These are phyloP conservation scores for Chelonoidis abingdonii DNA, from an alignment of 2,113 vertebrate species.

Conservation along the genomic window DNA sequence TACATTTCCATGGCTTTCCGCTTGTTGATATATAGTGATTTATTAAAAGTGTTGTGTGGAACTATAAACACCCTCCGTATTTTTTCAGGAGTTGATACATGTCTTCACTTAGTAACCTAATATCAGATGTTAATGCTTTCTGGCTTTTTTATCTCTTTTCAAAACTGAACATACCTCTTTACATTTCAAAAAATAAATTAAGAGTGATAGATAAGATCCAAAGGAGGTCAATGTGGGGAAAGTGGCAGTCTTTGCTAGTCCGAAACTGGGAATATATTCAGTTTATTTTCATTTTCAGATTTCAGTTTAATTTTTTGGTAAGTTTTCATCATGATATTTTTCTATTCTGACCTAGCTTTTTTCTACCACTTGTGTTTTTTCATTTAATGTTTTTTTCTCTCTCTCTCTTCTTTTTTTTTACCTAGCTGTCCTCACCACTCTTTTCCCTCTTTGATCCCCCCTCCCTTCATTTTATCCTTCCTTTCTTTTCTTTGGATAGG, in stretches of 20 bases:
- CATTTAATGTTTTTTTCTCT: background rate
- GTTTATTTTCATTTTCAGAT: background rate
- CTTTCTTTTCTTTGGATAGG: background rate
- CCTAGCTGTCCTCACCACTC: background rate
- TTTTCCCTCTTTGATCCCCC: background rate
- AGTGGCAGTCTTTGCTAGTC: background rate
- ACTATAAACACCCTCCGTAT: background rate
- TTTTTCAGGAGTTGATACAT: background rate
- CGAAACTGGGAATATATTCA: background rate
- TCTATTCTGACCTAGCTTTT: background rate
- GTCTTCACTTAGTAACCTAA: background rate
- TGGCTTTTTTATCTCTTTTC: background rate
- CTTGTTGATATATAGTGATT: background rate
- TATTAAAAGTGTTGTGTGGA: background rate
- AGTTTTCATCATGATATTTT: background rate
- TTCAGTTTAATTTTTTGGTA: background rate
- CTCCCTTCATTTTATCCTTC: fast-evolving
- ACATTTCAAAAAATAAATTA: background rate
- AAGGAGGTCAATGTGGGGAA: background rate
- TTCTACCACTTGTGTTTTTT: background rate
- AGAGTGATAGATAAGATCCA: background rate
- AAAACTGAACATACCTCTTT: background rate
- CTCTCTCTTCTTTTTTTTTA: background rate
- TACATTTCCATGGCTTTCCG: background rate
- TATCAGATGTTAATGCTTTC: background rate